Percentiles rank a stretch among this genome's conserved stretches.
These are phyloP conservation scores for Unio pictorum DNA, from an alignment of 2,888 invertebrate species.

Conservation along the genomic window DNA sequence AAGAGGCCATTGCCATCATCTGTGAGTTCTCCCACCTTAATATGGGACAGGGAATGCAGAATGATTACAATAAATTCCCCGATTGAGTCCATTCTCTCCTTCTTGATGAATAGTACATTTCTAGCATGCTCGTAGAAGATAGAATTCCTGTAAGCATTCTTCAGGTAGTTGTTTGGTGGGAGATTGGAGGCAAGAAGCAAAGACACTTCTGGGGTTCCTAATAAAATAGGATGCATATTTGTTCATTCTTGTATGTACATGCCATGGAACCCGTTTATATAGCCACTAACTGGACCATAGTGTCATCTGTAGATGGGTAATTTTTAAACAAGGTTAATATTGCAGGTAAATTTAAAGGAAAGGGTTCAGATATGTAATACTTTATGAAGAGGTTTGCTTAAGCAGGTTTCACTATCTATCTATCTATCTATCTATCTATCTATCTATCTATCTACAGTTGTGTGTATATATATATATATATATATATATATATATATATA, in stretches of 20 bases:
- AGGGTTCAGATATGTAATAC: too few relatives aligned
- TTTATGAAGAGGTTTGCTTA: too few relatives aligned
- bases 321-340: too few relatives aligned
- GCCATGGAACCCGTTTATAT: too few relatives aligned
- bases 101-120: constrained; percentile 64
- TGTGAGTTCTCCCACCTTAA: constrained; percentile 62
- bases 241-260: background rate
- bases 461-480: too few relatives aligned
- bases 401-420: too few relatives aligned
- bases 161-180: constrained; percentile 64
- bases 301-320: too few relatives aligned
- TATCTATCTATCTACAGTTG: too few relatives aligned
- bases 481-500: too few relatives aligned
- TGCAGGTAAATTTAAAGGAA: too few relatives aligned
- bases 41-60: constrained; percentile 68
- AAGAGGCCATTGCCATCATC: constrained; percentile 65
- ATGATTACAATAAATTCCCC: constrained; percentile 68
- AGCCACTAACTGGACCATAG: too few relatives aligned
- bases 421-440: too few relatives aligned
- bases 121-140: constrained; percentile 62
- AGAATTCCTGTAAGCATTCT: constrained; percentile 65
- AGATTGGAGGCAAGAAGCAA: constrained; percentile 67
- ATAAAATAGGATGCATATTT: background rate
- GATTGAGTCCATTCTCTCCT: constrained; percentile 66
- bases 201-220: constrained; percentile 59